A percentile compares a stretch with the other conserved stretches of the same genome.
Conservation (phyloP, 2,888 invertebrate genomes). For the Trissonchulus latispiculum region DNA sequence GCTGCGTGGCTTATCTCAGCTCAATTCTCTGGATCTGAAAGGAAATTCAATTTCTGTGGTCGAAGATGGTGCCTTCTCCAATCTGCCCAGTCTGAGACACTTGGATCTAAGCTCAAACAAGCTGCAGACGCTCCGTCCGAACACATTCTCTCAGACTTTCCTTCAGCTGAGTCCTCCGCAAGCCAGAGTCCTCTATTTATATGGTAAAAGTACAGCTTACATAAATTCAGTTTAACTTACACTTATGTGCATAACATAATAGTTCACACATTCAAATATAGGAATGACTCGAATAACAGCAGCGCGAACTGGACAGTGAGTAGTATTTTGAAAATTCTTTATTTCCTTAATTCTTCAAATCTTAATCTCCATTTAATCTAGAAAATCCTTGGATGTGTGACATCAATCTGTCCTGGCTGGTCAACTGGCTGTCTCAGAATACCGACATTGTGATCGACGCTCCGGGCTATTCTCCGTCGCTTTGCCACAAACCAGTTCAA, state of each 20-base stretch:
- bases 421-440: conserved; percentile 38
- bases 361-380: too few relatives aligned
- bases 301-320: too few relatives aligned
- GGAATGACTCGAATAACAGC: background rate
- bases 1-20: conserved; percentile 39
- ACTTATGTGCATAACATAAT: too few relatives aligned
- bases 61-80: conserved; percentile 39
- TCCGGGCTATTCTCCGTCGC: conserved; percentile 35
- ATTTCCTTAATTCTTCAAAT: background rate
- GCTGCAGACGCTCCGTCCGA: conserved; percentile 36
- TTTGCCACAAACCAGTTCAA: conserved; percentile 37
- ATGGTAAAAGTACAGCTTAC: too few relatives aligned
- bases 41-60: conserved; percentile 39
- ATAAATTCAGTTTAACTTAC: too few relatives aligned
- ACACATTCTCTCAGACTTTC: conserved; percentile 37
- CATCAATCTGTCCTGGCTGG: conserved; percentile 39
- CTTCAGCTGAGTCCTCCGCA: conserved; percentile 34
- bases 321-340: too few relatives aligned
- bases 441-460: conserved; percentile 35
- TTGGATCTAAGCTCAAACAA: conserved; percentile 41
- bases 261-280: background rate
- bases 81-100: conserved; percentile 38
- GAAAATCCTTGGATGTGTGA: conserved; percentile 44
- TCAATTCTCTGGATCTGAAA: conserved; percentile 41
- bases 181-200: conserved; percentile 39